phyloP scores from a whole-genome alignment of 1,140 invertebrate genomes.

The Cryptotermes secundus region DNA sequence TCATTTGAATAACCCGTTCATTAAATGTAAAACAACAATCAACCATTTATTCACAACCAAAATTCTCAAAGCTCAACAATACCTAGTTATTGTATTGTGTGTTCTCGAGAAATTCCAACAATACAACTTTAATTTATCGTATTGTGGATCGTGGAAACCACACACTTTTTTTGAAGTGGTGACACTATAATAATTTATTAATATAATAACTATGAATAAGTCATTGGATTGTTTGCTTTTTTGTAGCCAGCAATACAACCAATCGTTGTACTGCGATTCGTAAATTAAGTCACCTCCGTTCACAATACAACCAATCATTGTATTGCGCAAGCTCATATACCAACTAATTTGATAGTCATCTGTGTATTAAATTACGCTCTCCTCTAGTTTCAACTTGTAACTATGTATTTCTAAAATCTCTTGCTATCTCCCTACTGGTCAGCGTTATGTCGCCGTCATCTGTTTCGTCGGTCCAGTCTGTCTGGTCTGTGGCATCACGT shows the following conservation, averaged over 20 bases:
- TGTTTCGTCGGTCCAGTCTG: not conserved
- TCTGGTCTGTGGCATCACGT: not conserved
- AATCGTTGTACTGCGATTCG: not conserved
- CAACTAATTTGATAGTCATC: not conserved
- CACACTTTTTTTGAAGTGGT: constrained; percentile 11
- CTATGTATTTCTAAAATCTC: not conserved
- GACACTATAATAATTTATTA: not conserved
- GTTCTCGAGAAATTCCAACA: not conserved
- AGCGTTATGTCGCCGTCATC: not conserved
- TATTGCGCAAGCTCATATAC: not conserved
- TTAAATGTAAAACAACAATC: constrained; percentile 31
- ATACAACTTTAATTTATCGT: constrained; percentile 1
- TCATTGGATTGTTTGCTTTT: constrained; percentile 1
- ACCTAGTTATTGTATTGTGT: constrained; percentile 14
- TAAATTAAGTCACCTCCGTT: not conserved
- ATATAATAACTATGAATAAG: not conserved
- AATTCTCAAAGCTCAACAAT: constrained; percentile 23
- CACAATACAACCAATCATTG: not conserved
- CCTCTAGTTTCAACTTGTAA: not conserved
- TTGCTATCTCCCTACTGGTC: not conserved
- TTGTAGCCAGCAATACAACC: not conserved
- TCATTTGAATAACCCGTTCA: constrained; percentile 27
- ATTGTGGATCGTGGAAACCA: not conserved
- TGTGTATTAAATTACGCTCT: not conserved
- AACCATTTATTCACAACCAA: constrained; percentile 30